These are phyloP conservation scores for Rynchops niger DNA, from an alignment of 2,113 vertebrate species.

Conservation along the genomic window DNA sequence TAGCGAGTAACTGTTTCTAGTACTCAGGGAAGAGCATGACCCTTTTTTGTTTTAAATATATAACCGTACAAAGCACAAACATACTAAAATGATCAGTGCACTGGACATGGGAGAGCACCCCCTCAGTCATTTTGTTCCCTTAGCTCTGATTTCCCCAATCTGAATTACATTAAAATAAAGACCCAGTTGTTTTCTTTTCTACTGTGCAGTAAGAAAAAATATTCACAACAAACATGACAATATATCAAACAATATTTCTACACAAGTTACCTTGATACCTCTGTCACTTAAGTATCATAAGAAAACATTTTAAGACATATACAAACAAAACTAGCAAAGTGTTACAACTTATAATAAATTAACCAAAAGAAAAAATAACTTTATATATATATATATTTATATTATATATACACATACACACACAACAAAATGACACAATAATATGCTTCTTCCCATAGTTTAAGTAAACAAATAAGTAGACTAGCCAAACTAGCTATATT, in stretches of 20 bases:
- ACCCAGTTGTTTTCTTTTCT: slow-evolving; percentile 84
- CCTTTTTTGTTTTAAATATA: slow-evolving; percentile 97
- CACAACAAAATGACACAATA: slow-evolving; percentile 99
- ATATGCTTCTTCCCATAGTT: slow-evolving; percentile 96
- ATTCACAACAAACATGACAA: slow-evolving; percentile 99
- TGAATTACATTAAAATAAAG: slow-evolving; percentile 86
- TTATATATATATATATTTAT: slow-evolving; percentile 99
- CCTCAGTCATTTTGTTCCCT: slow-evolving; percentile 96
- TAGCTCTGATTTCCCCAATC: slow-evolving; percentile 94
- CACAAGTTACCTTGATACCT: slow-evolving; percentile 97
- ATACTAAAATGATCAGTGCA: slow-evolving; percentile 99
- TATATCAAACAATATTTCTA: slow-evolving; percentile 99
- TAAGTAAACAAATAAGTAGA: slow-evolving; percentile 99
- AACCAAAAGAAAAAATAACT: slow-evolving; percentile 96
- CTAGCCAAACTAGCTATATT: slow-evolving; percentile 99
- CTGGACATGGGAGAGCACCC: slow-evolving; percentile 96
- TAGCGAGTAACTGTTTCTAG: slow-evolving; percentile 99
- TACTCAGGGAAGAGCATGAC: slow-evolving; percentile 99
- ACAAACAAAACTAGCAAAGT: slow-evolving; percentile 95
- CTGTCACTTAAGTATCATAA: slow-evolving; percentile 98
- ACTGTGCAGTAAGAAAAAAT: slow-evolving; percentile 89
- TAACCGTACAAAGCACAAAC: slow-evolving; percentile 99
- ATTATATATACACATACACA: slow-evolving; percentile 90
- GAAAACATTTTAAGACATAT: slow-evolving; percentile 99
- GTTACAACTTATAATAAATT: slow-evolving; percentile 99